Evolutionary conservation across 1,140 invertebrate genomes (phyloP).

Genomic region (Elymnias hypermnestra): DNA sequence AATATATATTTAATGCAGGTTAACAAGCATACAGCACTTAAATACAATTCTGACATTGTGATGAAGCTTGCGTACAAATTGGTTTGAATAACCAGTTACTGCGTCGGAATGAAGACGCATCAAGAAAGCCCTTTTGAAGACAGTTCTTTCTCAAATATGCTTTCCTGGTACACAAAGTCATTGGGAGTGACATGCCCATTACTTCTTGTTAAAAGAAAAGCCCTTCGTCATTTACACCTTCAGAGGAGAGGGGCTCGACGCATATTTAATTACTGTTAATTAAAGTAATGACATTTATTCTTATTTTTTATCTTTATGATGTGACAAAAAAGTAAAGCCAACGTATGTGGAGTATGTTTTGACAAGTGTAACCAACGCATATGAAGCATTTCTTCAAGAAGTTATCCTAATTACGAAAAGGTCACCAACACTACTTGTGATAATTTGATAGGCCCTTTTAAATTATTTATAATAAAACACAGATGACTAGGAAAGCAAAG

Average conservation of each 20-base stretch:
- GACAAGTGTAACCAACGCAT: too few relatives aligned
- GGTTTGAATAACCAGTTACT: too few relatives aligned
- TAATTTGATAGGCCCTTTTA: slow-evolving; percentile 69
- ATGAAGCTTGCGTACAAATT: too few relatives aligned
- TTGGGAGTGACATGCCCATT: slow-evolving; percentile 74
- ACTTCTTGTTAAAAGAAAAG: slow-evolving; percentile 40
- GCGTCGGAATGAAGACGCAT: neutral
- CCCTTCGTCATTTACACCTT: slow-evolving; percentile 55
- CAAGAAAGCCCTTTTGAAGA: slow-evolving; percentile 32
- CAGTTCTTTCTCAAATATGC: slow-evolving; percentile 34
- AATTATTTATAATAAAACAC: slow-evolving; percentile 76
- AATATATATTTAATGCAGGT: neutral
- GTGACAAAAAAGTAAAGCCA: too few relatives aligned
- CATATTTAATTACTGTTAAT: slow-evolving; percentile 1
- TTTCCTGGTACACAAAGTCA: slow-evolving; percentile 68
- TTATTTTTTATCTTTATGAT: too few relatives aligned
- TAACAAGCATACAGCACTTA: neutral
- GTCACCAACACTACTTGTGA: too few relatives aligned
- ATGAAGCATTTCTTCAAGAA: too few relatives aligned
- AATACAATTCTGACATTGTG: too few relatives aligned
- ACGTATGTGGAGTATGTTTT: too few relatives aligned
- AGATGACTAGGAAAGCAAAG: slow-evolving; percentile 59
- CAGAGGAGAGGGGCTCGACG: neutral
- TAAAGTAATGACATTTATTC: too few relatives aligned
- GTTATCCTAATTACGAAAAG: too few relatives aligned